Conservation (phyloP, 2,113 vertebrate species). For the Cryptotis parvus region DNA sequence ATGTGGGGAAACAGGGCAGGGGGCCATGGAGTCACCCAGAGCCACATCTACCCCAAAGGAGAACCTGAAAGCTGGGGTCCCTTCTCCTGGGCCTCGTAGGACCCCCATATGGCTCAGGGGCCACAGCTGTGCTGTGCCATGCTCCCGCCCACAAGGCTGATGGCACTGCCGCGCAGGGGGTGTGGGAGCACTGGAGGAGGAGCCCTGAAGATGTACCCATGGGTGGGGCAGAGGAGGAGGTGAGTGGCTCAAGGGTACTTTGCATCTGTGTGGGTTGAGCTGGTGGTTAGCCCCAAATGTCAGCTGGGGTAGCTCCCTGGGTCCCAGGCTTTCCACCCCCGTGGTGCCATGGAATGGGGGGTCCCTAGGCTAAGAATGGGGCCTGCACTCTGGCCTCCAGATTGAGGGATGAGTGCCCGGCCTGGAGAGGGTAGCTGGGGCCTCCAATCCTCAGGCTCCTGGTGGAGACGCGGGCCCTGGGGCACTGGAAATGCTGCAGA, state of each 20-base stretch:
- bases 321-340: too few relatives aligned
- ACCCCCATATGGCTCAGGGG: not conserved
- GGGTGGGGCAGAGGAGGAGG: not conserved
- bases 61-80: not conserved
- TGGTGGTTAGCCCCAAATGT: not conserved
- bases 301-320: not conserved
- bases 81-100: not conserved
- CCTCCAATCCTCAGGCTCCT: not conserved
- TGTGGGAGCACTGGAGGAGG: not conserved
- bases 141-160: not conserved
- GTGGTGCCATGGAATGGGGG: fast-evolving
- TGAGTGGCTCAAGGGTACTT: fast-evolving
- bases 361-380: not conserved
- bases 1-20: not conserved
- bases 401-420: not conserved
- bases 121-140: fast-evolving
- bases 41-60: not conserved
- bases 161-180: not conserved
- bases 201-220: not conserved
- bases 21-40: not conserved
- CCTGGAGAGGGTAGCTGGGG: not conserved
- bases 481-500: too few relatives aligned
- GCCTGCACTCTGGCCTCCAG: not conserved
- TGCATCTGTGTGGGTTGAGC: not conserved
- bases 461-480: not conserved